Evolutionary conservation across 2,888 invertebrate genomes (phyloP).

Genomic region (Linnaemya vulpina): DNA sequence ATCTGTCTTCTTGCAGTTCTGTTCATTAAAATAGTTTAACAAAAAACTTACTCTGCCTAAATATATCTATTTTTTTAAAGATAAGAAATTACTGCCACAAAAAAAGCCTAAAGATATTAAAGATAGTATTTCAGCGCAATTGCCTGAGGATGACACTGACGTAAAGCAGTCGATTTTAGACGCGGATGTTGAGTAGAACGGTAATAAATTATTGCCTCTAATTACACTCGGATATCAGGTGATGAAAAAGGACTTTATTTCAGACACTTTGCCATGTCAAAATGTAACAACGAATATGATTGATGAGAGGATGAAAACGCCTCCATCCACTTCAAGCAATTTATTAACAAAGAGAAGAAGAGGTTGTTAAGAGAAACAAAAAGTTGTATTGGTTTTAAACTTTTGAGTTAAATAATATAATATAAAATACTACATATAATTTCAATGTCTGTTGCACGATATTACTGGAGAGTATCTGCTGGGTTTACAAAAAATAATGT

Average conservation of each 20-base stretch:
- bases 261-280: conserved; percentile 60
- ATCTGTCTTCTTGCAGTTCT: conserved; percentile 38
- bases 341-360: background rate
- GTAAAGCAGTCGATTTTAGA: conserved; percentile 13
- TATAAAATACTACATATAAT: too few species aligned
- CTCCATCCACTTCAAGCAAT: background rate
- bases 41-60: background rate
- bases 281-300: conserved; percentile 20
- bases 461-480: too few species aligned
- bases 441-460: too few species aligned
- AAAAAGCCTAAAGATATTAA: background rate
- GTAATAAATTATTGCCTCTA: conserved; percentile 49
- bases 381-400: background rate
- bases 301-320: conserved; percentile 10
- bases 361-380: background rate
- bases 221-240: conserved; percentile 46
- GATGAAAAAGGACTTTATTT: conserved; percentile 53
- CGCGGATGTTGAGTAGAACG: conserved; percentile 24
- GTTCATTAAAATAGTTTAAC: conserved; percentile 27
- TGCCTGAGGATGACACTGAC: conserved; percentile 45
- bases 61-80: background rate
- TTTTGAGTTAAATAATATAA: background rate
- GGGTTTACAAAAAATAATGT: too few species aligned
- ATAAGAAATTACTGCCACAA: background rate
- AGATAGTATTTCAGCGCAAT: conserved; percentile 11